Conservation (phyloP, 2,888 invertebrate species). For the Stratiomys singularior region DNA sequence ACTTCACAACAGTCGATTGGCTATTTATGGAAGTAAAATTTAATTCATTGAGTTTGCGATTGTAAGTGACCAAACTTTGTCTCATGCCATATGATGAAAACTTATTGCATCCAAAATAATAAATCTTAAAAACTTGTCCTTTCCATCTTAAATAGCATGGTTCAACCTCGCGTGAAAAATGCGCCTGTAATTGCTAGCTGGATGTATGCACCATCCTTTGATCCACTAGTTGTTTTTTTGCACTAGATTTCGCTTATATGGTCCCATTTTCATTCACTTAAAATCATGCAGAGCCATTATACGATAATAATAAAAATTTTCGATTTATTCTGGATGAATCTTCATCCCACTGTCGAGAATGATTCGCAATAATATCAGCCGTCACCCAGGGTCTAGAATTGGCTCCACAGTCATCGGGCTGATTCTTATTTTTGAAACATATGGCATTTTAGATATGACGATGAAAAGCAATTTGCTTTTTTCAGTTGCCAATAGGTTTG, state of each 20-base stretch:
- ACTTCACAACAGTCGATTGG: too few relatives aligned
- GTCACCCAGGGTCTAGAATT: slow-evolving; percentile 54
- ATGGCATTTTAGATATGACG: slow-evolving; percentile 58
- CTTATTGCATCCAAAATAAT: neutral
- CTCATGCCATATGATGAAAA: neutral
- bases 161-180: neutral
- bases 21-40: too few relatives aligned
- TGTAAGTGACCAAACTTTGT: neutral
- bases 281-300: slow-evolving; percentile 17
- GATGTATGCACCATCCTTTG: neutral
- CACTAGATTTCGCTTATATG: neutral
- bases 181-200: neutral
- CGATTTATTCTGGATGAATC: slow-evolving; percentile 14
- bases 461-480: slow-evolving; percentile 58
- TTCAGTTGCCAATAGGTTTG: slow-evolving; percentile 58
- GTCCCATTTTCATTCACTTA: neutral
- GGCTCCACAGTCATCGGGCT: slow-evolving; percentile 55
- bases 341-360: neutral
- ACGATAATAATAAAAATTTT: slow-evolving; percentile 6
- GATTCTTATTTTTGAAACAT: slow-evolving; percentile 55
- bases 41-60: too few relatives aligned
- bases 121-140: neutral
- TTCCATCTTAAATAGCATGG: neutral
- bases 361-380: slow-evolving; percentile 17
- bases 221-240: neutral